Percentiles rank a stretch among this genome's conserved stretches.
These are phyloP conservation scores for Sander vitreus DNA, from an alignment of 2,113 vertebrate species.

Conservation along the genomic window DNA sequence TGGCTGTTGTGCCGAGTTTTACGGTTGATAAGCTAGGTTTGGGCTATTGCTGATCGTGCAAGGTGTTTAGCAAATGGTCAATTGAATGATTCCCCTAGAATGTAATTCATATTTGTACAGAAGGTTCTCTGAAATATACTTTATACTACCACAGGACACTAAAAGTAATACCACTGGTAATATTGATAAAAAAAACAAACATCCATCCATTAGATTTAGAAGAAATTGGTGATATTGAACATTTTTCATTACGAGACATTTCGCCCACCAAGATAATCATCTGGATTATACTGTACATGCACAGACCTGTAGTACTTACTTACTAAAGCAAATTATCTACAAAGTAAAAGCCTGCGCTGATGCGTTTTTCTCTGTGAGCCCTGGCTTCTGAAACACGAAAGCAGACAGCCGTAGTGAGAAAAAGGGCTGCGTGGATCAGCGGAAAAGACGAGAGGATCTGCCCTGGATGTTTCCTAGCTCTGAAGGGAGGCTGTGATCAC, in stretches of 20 bases:
- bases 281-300: neutral
- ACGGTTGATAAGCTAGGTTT: no score
- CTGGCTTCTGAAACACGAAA: conserved; percentile 48
- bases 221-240: neutral
- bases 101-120: neutral
- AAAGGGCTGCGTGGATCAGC: conserved; percentile 35
- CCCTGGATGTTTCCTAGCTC: conserved; percentile 51
- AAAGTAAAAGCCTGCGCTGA: conserved; percentile 32
- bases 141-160: neutral
- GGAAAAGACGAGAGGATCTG: conserved; percentile 39
- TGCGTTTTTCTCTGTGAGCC: conserved; percentile 24
- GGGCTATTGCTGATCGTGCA: no score
- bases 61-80: no score
- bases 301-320: conserved; percentile 7
- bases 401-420: conserved; percentile 38
- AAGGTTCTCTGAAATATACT: neutral
- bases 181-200: neutral
- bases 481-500: conserved; percentile 63
- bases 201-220: neutral
- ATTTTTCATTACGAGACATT: neutral
- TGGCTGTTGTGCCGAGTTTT: no score
- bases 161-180: neutral
- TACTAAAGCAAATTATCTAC: conserved; percentile 29
- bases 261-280: neutral
- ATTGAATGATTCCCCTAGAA: neutral